Evolutionary conservation across 2,888 invertebrate species (phyloP).

Genomic region (Melinaea menophilus): DNA sequence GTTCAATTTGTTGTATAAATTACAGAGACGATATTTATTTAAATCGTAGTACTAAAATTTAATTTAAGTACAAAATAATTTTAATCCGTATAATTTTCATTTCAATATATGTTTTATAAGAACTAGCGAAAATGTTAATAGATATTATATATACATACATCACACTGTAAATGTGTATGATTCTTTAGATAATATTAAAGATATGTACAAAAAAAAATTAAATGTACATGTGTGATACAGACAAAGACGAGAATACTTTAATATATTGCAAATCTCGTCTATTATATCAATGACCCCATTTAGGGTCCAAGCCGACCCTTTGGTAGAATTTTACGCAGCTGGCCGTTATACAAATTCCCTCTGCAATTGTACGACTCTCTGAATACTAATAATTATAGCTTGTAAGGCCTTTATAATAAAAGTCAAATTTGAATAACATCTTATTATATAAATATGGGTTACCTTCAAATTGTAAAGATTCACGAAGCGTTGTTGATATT

Average conservation of each 20-base stretch:
- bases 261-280: slow-evolving; percentile 25
- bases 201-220: not conserved
- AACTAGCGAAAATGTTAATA: no score
- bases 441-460: not conserved
- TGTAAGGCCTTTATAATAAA: slow-evolving; percentile 1
- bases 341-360: slow-evolving; percentile 27
- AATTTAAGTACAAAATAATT: no score
- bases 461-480: not conserved
- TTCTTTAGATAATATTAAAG: no score
- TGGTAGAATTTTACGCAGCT: slow-evolving; percentile 24
- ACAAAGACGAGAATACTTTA: slow-evolving; percentile 10
- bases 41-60: no score
- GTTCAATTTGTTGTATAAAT: no score
- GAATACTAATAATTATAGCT: slow-evolving; percentile 6
- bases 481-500: not conserved
- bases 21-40: no score
- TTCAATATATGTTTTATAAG: no score
- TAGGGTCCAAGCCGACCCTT: slow-evolving; percentile 24
- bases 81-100: no score
- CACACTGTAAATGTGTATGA: no score
- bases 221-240: not conserved
- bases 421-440: not conserved
- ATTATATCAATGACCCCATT: slow-evolving; percentile 28
- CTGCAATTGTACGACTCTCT: slow-evolving; percentile 14
- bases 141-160: no score